These are phyloP conservation scores for Sander vitreus DNA, from an alignment of 2,113 vertebrate species.

Conservation along the genomic window DNA sequence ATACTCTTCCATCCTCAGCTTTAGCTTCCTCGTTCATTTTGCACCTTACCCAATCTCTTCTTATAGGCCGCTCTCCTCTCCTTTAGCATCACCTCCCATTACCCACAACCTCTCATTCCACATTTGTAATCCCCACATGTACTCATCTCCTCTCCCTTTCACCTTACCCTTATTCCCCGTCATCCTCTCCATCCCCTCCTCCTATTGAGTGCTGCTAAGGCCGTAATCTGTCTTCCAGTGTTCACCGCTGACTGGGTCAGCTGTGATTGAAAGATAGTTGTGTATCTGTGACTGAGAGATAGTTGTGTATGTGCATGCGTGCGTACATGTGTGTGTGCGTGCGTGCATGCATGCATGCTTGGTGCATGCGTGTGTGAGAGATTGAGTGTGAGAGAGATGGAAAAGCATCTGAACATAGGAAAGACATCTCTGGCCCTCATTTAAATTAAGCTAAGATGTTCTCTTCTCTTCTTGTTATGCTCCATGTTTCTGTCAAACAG, in stretches of 20 bases:
- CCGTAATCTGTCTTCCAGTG: conserved; percentile 56
- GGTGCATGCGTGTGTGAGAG: not conserved
- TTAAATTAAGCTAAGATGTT: conserved; percentile 39
- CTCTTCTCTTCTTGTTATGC: conserved; percentile 47
- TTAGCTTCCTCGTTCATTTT: not conserved
- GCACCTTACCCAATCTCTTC: not conserved
- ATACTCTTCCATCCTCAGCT: not conserved
- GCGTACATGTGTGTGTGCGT: not conserved
- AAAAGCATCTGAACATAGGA: not conserved
- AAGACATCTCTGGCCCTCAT: conserved; percentile 14
- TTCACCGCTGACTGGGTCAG: conserved; percentile 57
- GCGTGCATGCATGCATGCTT: not conserved
- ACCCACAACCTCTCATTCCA: conserved; percentile 28
- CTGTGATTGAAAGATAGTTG: not conserved
- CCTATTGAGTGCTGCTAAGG: conserved; percentile 33
- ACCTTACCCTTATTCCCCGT: not conserved
- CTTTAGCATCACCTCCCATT: conserved; percentile 12
- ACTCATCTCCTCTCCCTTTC: conserved; percentile 6
- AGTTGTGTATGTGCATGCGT: conserved; percentile 16
- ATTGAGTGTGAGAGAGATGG: too few relatives aligned
- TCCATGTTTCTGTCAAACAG: conserved; percentile 34
- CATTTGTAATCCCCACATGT: conserved; percentile 36
- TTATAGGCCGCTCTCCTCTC: not conserved
- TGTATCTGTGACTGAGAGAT: conserved; percentile 15
- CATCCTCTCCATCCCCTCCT: conserved; percentile 12